Evolutionary conservation across 2,797 vertebrate genomes (phyloP).

Genomic region (Hydrophis major): DNA sequence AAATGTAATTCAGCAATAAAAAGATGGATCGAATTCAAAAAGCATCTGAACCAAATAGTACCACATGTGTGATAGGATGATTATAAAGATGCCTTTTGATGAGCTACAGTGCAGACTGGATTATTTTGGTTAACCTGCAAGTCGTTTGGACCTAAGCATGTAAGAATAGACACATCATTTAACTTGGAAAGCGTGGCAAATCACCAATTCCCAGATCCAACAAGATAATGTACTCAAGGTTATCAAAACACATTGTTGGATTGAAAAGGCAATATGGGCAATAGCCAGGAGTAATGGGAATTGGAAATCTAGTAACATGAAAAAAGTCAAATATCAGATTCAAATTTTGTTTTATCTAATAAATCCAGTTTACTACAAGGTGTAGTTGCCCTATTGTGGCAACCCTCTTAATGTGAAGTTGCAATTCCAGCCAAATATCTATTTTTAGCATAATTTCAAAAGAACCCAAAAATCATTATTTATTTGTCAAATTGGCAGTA

Average conservation of each 20-base stretch:
- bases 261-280: neutral
- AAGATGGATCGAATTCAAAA: neutral
- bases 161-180: neutral
- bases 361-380: neutral
- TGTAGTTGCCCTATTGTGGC: too few relatives aligned
- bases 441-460: neutral
- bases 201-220: neutral
- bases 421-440: neutral
- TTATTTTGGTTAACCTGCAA: neutral
- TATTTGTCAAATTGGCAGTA: neutral
- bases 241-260: neutral
- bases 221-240: neutral
- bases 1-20: neutral
- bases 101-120: neutral
- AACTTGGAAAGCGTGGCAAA: neutral
- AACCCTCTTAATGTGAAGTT: neutral
- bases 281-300: neutral
- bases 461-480: neutral
- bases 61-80: neutral
- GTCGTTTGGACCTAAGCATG: neutral
- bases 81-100: neutral
- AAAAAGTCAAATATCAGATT: neutral
- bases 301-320: neutral
- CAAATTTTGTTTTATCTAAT: neutral
- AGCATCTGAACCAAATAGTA: neutral